Evolutionary conservation across 2,797 vertebrate genomes (phyloP), one percentile per base, ranked within the genome.

Genomic region (Sebastolobus alascanus): DNA sequence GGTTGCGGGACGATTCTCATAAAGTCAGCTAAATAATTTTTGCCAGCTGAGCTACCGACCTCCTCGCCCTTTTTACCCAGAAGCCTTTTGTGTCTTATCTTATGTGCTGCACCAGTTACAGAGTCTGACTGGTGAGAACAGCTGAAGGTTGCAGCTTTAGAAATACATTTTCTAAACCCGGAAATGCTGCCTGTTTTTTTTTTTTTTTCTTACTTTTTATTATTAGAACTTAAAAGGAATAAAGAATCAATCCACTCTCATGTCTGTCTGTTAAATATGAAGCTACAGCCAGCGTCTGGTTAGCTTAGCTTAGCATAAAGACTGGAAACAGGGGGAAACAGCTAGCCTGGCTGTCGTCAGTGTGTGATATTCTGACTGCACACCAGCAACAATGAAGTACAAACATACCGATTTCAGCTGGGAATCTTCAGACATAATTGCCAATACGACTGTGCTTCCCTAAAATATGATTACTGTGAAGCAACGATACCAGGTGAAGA

Each of bases 21-120:
- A n/a, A 66, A 63, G 70, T 85, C 86, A 83, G 83, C 80, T n/a
- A 25, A 80, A 75, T 60, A 0, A 20, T 46, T 65, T 59, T 55
- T 71, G 55, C 79, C 72, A 73, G 69, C 75, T 37, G 60, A 73
- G 68, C 75, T 65, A 3, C 82, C 46, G 68, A 73, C 61, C 55
- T 77, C 64, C 40, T 78, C 74, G 5, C 22, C 37, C 29, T 7
- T 71, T 72, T 35, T 46, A 66, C 73, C 84, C 73, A 73, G 4
- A 31, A 74, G 79, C 69, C 65, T 25, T 56, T 29, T 50, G 31
- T 54, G 67, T 50, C 73, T 82, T 8, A 33, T 61, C 66, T 27
- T 16, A 38, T 77, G 73, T 61, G 29, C 2, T 72, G 72, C 77
- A 37, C 59, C 77, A 59, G 65, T 54, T 63, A 61, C 55, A 33